A percentile compares a stretch with the other conserved stretches of the same genome.
Conservation (phyloP, 1,140 invertebrate genomes). For the Diplogasteroides magnus region DNA sequence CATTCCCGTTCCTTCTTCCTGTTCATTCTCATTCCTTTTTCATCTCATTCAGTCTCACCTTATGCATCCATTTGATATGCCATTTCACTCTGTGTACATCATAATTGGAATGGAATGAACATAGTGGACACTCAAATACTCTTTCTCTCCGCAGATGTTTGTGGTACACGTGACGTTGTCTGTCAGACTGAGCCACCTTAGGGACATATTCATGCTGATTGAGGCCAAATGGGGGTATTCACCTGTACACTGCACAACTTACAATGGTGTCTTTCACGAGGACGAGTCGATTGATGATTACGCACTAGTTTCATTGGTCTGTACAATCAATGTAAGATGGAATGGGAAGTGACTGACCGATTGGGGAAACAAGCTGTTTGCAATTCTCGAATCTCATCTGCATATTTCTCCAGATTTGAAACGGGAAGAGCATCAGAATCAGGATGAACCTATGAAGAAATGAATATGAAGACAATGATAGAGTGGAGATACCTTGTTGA, state of each 20-base stretch:
- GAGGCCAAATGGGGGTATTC: neutral
- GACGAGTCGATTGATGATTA: neutral
- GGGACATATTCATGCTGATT: neutral
- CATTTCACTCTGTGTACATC: constrained; percentile 47
- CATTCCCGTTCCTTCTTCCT: constrained; percentile 9
- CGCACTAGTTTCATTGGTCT: neutral
- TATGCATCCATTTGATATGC: constrained; percentile 46
- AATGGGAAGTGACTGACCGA: constrained; percentile 23
- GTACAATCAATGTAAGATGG: neutral
- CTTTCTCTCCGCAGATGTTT: constrained; percentile 27
- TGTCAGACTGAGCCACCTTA: constrained; percentile 43
- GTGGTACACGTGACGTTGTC: constrained; percentile 47
- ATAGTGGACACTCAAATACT: constrained; percentile 44
- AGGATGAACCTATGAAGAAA: constrained; percentile 24
- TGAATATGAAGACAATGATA: no score
- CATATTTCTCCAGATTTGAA: constrained; percentile 40
- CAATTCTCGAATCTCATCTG: constrained; percentile 41
- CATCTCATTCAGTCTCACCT: constrained; percentile 17
- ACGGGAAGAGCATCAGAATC: constrained; percentile 32
- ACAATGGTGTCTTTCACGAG: neutral
- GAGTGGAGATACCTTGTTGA: constrained; percentile 39
- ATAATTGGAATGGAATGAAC: constrained; percentile 43
- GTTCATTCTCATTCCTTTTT: neutral
- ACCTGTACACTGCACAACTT: neutral
- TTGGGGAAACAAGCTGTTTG: constrained; percentile 47